Base-by-base conservation (phyloP, 2,113 vertebrate species). In the Paradoxurus hermaphroditus region DNA sequence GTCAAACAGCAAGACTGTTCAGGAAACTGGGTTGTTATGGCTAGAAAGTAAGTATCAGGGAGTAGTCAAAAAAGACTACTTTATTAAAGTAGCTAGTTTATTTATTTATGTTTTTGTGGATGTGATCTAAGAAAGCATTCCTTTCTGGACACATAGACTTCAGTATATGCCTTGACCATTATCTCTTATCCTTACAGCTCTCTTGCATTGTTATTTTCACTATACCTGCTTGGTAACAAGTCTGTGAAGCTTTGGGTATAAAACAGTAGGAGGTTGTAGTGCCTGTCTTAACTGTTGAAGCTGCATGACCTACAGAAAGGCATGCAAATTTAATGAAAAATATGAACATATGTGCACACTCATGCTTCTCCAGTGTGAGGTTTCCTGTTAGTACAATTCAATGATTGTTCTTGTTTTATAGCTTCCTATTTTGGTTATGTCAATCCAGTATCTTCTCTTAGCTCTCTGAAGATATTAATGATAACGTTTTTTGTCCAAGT, bases 181-280 rank as follows among this genome's bases (percentile, higher is more conserved):
- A 84, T 62, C 39, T 85, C 53, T 95, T 88, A 34, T 84, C 88
- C 31, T 94, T 97, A 86, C 0, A 83, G 19, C 62, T 75, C 13
- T 87, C n/a, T 97, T 92, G 23, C 59, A 36, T 92, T 97, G 46
- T 86, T 89, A 90, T 92, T 95, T 95, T 39, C 6, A 78, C 27
- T 78, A 27, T 77, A 75, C 46, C 36, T 94, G 25, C n/a, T 46
- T 75, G 36, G 19, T 95, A 68, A 92, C 53, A 94, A 59, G 18
- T 73, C 36, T 87, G 19, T 91, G 81, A 87, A 90, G 46, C 63
- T 90, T 79, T 87, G 85, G 19, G 29, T 90, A 82, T 77, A 77
- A 97, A 89, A 91, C 90, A 49, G 2, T 70, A 70, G 70, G 46
- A 91, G 86, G 65, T 81, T 93, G 39, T 84, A 87, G 72, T 89